Base-by-base conservation (phyloP, 2,797 vertebrate genomes). In the Parambassis ranga region DNA sequence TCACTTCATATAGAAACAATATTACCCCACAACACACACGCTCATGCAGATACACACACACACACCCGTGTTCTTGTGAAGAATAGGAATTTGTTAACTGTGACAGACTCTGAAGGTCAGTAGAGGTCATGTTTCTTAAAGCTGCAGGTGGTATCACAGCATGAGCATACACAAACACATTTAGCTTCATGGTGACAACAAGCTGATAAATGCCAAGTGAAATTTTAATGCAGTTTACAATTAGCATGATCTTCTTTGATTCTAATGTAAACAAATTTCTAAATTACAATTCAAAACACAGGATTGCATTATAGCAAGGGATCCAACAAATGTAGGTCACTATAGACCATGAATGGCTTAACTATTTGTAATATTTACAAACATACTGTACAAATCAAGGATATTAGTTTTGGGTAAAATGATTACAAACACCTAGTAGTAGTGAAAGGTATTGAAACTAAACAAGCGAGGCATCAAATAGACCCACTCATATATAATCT, bases 401-500 rank as follows among this genome's bases (percentile, higher is more conserved):
- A n/a, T n/a, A n/a, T n/a, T n/a, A n/a, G n/a, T n/a, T n/a, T n/a
- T n/a, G n/a, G n/a, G n/a, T n/a, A n/a, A n/a, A n/a, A n/a, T n/a
- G n/a, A n/a, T n/a, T n/a, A n/a, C n/a, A n/a, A n/a, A n/a, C n/a
- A n/a, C n/a, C n/a, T n/a, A n/a, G n/a, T n/a, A n/a, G n/a, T n/a
- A 7, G 22, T 47, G 32, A 5, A 46, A 26, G 7, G 18, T 46
- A 36, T 28, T 39, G 50, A 56, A 57, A 43, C 51, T 47, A 61
- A 76, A 32, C 27, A 61, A 52, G 11, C 15, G 56, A 47, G 30
- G 61, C 51, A 60, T 51, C 44, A 64, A 74, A 77, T 32, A 63
- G 46, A 50, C 4, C 42, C 20, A 16, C 30, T 60, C 48, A 46
- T 18, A 59, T 36, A 56, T 27, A 53, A 36, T 20, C 10, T n/a